A percentile compares a stretch with the other conserved stretches of the same genome.
Evolutionary conservation across 2,888 invertebrate genomes (phyloP).

Genomic region (Melinopterus prodromus): DNA sequence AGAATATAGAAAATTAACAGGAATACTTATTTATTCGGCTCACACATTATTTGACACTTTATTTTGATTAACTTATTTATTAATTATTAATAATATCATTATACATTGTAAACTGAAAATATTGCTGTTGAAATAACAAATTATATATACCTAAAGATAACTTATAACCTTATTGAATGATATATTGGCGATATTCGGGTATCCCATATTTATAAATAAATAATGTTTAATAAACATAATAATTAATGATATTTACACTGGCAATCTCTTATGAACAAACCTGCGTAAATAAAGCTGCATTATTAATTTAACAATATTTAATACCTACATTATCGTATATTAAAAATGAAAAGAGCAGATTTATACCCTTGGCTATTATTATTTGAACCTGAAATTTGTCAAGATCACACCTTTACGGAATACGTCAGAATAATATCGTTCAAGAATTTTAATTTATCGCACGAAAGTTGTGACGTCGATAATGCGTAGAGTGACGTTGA

Average conservation of each 20-base stretch:
- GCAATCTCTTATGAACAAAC: too few species aligned
- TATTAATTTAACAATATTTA: too few species aligned
- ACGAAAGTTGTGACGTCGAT: not conserved
- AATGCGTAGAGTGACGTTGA: not conserved
- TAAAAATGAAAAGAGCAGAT: too few species aligned
- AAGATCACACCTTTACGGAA: not conserved
- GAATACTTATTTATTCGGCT: too few species aligned
- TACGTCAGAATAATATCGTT: not conserved
- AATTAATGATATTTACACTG: not conserved
- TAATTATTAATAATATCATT: not conserved
- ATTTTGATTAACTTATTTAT: not conserved
- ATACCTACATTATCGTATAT: too few species aligned
- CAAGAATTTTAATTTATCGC: not conserved
- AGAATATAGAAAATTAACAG: too few species aligned
- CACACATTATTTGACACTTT: too few species aligned
- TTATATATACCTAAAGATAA: not conserved
- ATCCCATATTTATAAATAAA: not conserved
- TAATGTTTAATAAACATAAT: not conserved
- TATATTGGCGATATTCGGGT: not conserved
- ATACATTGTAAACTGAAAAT: not conserved
- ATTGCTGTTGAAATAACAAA: not conserved
- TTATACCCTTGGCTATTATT: not conserved
- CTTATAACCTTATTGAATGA: not conserved
- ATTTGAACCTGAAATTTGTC: not conserved
- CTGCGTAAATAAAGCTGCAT: too few species aligned